Evolutionary conservation across 2,888 invertebrate species (phyloP), one percentile per base, ranked within the genome.

Genomic region (Dorcus parallelipipedus): DNA sequence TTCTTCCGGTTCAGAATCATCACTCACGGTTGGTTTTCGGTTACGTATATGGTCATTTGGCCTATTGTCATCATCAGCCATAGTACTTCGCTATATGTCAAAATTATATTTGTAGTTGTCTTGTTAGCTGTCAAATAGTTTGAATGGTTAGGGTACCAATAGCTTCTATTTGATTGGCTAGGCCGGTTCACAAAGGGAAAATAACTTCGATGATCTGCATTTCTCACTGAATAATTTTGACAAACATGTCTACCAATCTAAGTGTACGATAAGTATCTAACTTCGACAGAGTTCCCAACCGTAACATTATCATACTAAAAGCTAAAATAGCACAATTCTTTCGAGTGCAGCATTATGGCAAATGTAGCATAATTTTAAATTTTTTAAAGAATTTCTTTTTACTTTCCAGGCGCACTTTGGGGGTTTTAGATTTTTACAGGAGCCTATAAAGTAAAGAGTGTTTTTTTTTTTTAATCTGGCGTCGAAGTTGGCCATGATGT

Each of bases 1-100:
- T n/a, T 66, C 67, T 6, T 69, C 69, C 3, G 39, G 20, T 20
- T 70, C 69, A 4, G 67, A 67, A 45, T 66, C 67, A 55, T 67
- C 66, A 20, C 61, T 58, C 33, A 56, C 42, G 23, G 50, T n/a
- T 38, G 62, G 20, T 14, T 56, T 56, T 38, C 56, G 51, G 39
- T 48, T 42, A 26, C 52, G 59, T 8, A 49, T 61, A 48, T 41
- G 53, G 17, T 64, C 59, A 45, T 65, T 57, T 26, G 63, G 51
- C 50, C 60, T 60, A 45, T 67, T 61, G 54, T 69, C 68, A 52
- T 65, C 67, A 50, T 70, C 70, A 54, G 70, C 69, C 70, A 70
- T 70, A 68, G 66, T 65, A 64, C 49, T 53, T 54, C 39, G 33
- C 38, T 41, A 47, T 47, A n/a, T n/a, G 45, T 45, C 45, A 45